phyloP scores from a whole-genome alignment of 2,113 vertebrate genomes.

The Cavia aperea region DNA sequence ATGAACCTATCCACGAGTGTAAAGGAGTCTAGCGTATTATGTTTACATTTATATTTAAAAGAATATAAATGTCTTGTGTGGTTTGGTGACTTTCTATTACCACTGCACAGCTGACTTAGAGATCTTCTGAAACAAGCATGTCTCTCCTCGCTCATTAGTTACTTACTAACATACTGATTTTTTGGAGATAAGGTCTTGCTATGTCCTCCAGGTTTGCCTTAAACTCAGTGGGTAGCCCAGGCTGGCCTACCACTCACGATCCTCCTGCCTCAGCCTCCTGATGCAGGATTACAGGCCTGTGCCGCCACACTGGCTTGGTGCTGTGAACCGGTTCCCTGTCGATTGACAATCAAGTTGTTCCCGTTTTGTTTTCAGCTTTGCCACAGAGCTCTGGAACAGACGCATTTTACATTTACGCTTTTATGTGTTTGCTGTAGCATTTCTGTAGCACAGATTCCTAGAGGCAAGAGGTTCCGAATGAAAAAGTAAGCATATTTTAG shows the following conservation, averaged over 20 bases:
- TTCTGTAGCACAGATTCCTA: neutral
- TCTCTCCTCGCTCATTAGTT: neutral
- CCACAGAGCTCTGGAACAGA: neutral
- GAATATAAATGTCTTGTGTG: neutral
- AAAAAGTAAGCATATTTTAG: neutral
- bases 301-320: neutral
- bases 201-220: neutral
- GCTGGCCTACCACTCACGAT: neutral
- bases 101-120: neutral
- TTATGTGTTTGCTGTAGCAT: neutral
- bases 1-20: neutral
- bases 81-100: neutral
- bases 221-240: neutral
- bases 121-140: neutral
- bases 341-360: neutral
- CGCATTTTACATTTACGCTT: neutral
- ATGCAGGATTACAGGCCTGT: neutral
- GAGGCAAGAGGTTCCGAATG: neutral
- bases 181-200: neutral
- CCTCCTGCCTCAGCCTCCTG: neutral
- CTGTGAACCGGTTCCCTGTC: neutral
- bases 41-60: neutral
- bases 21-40: neutral
- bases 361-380: neutral
- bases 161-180: neutral